Base-by-base conservation (phyloP, 2,113 vertebrate species). In the Phainopepla nitens region DNA sequence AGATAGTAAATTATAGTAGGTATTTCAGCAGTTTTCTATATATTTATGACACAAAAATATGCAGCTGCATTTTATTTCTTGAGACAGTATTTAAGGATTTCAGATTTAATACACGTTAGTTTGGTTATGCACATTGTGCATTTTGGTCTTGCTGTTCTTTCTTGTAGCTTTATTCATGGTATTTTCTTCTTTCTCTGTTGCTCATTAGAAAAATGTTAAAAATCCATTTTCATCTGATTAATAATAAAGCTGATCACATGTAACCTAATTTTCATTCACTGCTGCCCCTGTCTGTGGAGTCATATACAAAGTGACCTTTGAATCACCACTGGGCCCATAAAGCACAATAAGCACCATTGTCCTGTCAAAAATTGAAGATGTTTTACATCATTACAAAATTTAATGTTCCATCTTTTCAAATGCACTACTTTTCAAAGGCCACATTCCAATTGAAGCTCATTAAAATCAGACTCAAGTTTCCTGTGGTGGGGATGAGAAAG, bases 221-320 rank as follows among this genome's bases (percentile, higher is more conserved):
- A 99, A 99, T 99, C 99, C 99, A 99, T 99, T 99, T 99, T 99
- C 98, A 99, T 99, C 99, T 99, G 99, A 99, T 99, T 99, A 99
- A 99, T 99, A 99, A 99, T 98, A 99, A 99, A 99, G 99, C 99
- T 99, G 99, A 99, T 99, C 99, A 98, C 99, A 99, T 99, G 99
- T 99, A 99, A 99, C 99, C 99, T 99, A 99, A 99, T 99, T 99
- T 99, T 99, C 99, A 98, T 99, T 99, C 99, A 98, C 98, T 98
- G 98, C 98, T 98, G 98, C 99, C 99, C 99, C 99, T 99, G 99
- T 99, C 98, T 98, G 97, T 97, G 97, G 97, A 99, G 99, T 98
- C 99, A 99, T 99, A 99, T 98, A 99, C 98, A 98, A 98, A 98
- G 98, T 99, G 99, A 99, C 99, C 99, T 99, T 99, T 99, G 98